phyloP scores from a whole-genome alignment of 2,113 vertebrate species.

The Syngnathus floridae region DNA sequence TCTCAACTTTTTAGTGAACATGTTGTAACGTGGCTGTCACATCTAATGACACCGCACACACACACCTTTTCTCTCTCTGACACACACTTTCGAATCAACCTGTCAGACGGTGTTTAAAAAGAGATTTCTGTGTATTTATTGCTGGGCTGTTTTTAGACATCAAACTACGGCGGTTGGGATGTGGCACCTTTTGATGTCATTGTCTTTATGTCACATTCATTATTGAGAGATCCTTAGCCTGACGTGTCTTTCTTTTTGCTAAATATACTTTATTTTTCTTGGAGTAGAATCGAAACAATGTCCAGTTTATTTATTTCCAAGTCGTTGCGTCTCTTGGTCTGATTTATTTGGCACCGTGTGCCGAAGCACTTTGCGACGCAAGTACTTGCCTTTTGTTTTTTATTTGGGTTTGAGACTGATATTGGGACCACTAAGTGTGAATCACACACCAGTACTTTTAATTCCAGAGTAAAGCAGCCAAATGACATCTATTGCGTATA shows the following conservation, averaged over 20 bases:
- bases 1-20: slow-evolving; percentile 35
- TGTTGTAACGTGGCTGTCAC: slow-evolving; percentile 45
- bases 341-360: not conserved
- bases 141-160: slow-evolving; percentile 64
- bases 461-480: not conserved
- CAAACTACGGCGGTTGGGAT: slow-evolving; percentile 53
- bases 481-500: not conserved
- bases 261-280: slow-evolving; percentile 27
- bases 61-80: not conserved
- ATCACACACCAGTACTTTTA: not conserved
- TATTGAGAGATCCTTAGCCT: slow-evolving; percentile 45
- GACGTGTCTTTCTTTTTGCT: slow-evolving; percentile 35
- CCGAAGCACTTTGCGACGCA: too few species aligned
- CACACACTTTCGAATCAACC: slow-evolving; percentile 38
- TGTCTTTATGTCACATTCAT: slow-evolving; percentile 54
- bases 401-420: not conserved
- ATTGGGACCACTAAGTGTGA: not conserved
- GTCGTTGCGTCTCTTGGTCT: not conserved
- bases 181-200: slow-evolving; percentile 57
- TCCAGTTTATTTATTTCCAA: not conserved
- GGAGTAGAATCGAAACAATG: slow-evolving; percentile 21
- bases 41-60: slow-evolving; percentile 47
- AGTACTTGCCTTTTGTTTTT: not conserved
- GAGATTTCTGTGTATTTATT: slow-evolving; percentile 57
- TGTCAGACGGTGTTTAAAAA: slow-evolving; percentile 54